These are phyloP conservation scores for Apostichopus japonicus DNA, from an alignment of 35 echinoderm and acorn worm genomes.

Conservation along the genomic window DNA sequence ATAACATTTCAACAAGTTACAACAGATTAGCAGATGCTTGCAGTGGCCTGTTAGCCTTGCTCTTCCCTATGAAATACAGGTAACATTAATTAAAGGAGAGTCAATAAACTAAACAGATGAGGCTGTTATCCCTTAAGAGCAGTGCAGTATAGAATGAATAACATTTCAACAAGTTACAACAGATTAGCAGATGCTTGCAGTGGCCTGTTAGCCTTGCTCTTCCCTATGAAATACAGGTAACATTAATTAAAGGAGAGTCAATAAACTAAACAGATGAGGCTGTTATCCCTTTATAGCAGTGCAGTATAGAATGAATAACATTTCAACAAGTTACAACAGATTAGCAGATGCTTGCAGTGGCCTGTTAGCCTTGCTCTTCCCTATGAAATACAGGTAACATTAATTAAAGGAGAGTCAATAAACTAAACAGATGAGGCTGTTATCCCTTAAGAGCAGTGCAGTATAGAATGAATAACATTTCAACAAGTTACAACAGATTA, in stretches of 20 bases:
- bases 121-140: background rate
- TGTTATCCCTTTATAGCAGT: background rate
- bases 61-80: conserved; percentile 97
- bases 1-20: conserved; percentile 76
- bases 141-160: background rate
- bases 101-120: too few relatives aligned
- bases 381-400: too few relatives aligned
- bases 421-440: too few relatives aligned
- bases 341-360: too few relatives aligned
- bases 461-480: too few relatives aligned
- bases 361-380: too few relatives aligned
- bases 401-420: too few relatives aligned
- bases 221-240: conserved; percentile 96
- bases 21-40: conserved; percentile 89
- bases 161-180: conserved; percentile 80
- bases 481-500: too few relatives aligned
- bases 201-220: conserved; percentile 74
- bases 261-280: too few relatives aligned
- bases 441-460: too few relatives aligned
- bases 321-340: too few relatives aligned
- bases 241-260: background rate
- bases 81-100: conserved; percentile 13
- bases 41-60: conserved; percentile 67
- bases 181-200: conserved; percentile 87
- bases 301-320: background rate